These are phyloP conservation scores for Eidolon helvum DNA, from an alignment of 2,113 vertebrate species.

Conservation along the genomic window DNA sequence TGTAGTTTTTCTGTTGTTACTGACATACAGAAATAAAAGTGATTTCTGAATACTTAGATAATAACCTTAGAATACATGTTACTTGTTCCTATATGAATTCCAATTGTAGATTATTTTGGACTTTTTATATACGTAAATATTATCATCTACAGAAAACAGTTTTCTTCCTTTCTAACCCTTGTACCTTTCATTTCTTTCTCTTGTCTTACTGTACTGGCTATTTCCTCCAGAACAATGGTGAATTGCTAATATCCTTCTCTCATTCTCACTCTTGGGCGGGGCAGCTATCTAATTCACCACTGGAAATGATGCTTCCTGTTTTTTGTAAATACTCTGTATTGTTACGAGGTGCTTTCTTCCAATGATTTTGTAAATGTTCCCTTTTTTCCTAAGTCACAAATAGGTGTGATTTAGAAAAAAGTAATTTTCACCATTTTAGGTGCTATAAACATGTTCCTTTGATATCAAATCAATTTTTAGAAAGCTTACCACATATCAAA, in stretches of 20 bases:
- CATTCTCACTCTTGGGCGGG: neutral
- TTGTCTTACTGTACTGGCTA: neutral
- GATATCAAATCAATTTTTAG: neutral
- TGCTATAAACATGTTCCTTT: neutral
- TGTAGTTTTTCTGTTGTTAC: neutral
- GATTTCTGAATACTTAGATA: neutral
- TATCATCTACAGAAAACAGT: neutral
- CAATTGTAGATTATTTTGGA: neutral
- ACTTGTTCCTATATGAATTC: neutral
- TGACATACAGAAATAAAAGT: neutral
- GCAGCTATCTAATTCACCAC: neutral
- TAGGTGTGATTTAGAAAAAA: neutral
- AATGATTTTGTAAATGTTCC: neutral
- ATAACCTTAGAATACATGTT: neutral
- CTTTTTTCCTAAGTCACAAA: neutral
- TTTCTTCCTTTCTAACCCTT: neutral
- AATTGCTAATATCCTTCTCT: neutral
- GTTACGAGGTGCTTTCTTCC: neutral
- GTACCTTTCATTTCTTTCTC: neutral
- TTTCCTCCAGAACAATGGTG: neutral
- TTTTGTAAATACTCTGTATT: neutral
- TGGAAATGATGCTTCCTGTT: neutral
- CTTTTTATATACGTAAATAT: neutral
- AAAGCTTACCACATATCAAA: neutral
- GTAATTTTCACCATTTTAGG: neutral